Base-by-base conservation (phyloP, 2,797 vertebrate species). In the Pangasius sanitwongsei region DNA sequence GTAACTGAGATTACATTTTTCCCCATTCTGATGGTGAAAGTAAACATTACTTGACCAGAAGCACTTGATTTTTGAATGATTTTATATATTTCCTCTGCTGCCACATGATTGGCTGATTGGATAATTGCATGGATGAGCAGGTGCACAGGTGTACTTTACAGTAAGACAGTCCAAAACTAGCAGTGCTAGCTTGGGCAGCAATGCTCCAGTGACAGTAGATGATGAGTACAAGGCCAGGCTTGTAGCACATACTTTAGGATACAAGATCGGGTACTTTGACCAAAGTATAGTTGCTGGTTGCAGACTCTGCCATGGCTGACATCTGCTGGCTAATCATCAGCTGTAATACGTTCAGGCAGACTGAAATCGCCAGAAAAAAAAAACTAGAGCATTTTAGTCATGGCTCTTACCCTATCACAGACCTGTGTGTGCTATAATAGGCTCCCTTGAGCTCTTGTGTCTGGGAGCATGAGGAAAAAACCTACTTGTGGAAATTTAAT, bases 401-500 rank as follows among this genome's bases (percentile, higher is more conserved):
- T 85, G 85, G 89, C 90, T 89, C 89, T 90, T 91, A 92, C 81
- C 84, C 87, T 80, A 87, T 88, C 80, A 84, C 90, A 63, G 89
- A 65, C 72, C 74, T 83, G 85, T 87, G 88, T 89, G 74, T 74
- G 82, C 88, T 69, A 69, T 90, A 90, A 90, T 92, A 87, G 90
- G 89, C 87, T 92, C 91, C 88, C 90, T 87, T 75, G 86, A 89
- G 88, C 88, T 90, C 82, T 74, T 78, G 86, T 86, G 90, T 89
- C 91, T 87, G 77, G 89, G 81, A 89, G 90, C 83, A 85, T 72
- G 87, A 90, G 89, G 83, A 86, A 91, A 87, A 87, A 89, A 90
- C 78, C 88, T 86, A 84, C 89, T 89, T 88, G 89, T 88, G 89
- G 90, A 91, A 91, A 91, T 90, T 92, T 92, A 91, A 91, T 91